Percentiles rank a stretch among this genome's conserved stretches.
phyloP scores from a whole-genome alignment of 2,113 vertebrate genomes.

The Nicator chloris region DNA sequence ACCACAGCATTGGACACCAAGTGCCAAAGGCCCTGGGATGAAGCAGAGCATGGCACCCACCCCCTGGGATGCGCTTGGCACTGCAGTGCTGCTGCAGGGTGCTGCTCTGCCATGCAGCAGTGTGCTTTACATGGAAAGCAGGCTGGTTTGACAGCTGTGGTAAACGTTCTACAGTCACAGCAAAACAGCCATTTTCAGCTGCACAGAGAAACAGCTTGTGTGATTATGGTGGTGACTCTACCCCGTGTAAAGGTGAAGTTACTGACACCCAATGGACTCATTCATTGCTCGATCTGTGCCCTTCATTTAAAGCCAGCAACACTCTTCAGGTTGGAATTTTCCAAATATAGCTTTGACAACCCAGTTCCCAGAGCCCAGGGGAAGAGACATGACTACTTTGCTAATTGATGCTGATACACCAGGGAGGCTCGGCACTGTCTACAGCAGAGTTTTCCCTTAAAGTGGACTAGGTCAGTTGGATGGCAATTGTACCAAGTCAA shows the following conservation, averaged over 20 bases:
- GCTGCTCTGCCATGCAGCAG: not conserved
- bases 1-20: not conserved
- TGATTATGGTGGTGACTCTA: not conserved
- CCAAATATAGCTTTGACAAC: slow-evolving; percentile 44
- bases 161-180: not conserved
- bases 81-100: not conserved
- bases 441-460: not conserved
- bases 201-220: not conserved
- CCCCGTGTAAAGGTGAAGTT: not conserved
- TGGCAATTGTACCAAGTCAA: not conserved
- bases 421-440: not conserved
- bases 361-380: slow-evolving; percentile 33
- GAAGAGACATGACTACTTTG: slow-evolving; percentile 24
- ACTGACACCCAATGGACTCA: not conserved
- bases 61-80: not conserved
- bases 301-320: slow-evolving; percentile 19
- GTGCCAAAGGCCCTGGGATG: not conserved
- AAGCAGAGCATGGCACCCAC: not conserved
- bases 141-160: not conserved
- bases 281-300: slow-evolving; percentile 10
- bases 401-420: slow-evolving; percentile 37
- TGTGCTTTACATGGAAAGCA: not conserved
- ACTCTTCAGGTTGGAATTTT: slow-evolving; percentile 11
- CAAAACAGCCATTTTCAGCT: not conserved
- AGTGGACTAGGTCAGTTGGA: slow-evolving; percentile 31